Percentiles rank a stretch among this genome's conserved stretches.
Evolutionary conservation across 2,797 vertebrate species (phyloP).

Genomic region (Pipistrellus nathusii): DNA sequence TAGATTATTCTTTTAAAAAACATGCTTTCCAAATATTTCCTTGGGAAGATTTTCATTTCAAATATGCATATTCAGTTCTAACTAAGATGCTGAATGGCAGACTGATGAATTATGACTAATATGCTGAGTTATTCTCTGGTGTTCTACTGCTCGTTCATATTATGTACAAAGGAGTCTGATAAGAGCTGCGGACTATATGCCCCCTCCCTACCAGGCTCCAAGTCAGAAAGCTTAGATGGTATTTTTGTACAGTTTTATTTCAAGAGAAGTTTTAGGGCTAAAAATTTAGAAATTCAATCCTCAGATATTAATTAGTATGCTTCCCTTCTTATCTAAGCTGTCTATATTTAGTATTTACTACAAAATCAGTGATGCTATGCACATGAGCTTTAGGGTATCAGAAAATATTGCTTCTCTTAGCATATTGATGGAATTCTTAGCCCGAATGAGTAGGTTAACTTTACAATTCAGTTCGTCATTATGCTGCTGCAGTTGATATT

Average conservation of each 20-base stretch:
- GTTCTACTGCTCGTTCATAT: neutral
- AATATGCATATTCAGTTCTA: conserved; percentile 30
- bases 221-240: neutral
- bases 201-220: neutral
- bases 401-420: neutral
- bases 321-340: neutral
- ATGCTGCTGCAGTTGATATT: neutral
- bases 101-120: neutral
- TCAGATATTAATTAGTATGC: neutral
- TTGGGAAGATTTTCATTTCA: conserved; percentile 46
- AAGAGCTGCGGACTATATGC: neutral
- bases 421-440: neutral
- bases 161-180: neutral
- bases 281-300: neutral
- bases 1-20: neutral
- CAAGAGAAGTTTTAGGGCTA: neutral
- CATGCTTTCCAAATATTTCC: neutral
- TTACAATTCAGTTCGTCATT: conserved; percentile 41
- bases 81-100: neutral
- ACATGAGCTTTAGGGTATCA: neutral
- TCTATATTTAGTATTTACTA: neutral
- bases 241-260: neutral
- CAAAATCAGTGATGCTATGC: neutral
- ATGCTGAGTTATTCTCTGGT: neutral
- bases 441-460: conserved; percentile 18